Evolutionary conservation across 2,797 vertebrate genomes (phyloP).

Genomic region (Siniperca obscura): DNA sequence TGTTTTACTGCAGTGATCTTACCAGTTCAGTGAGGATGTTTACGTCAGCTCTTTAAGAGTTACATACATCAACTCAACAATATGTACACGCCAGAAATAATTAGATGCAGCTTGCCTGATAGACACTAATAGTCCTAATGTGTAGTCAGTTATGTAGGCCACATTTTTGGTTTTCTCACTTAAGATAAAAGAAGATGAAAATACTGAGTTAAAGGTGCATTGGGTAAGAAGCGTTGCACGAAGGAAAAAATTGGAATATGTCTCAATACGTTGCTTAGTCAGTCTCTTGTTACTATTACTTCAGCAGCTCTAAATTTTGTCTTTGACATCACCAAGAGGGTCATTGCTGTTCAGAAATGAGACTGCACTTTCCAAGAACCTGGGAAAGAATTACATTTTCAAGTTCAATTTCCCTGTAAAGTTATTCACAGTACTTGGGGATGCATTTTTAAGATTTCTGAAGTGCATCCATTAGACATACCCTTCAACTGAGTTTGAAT

Average conservation of each 20-base stretch:
- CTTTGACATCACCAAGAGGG: not conserved
- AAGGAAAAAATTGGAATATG: not conserved
- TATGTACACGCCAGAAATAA: not conserved
- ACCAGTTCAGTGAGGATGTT: not conserved
- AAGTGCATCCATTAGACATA: constrained; percentile 28
- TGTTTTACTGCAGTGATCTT: not conserved
- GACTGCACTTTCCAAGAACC: constrained; percentile 1
- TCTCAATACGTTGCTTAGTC: not conserved
- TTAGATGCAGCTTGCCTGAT: not conserved
- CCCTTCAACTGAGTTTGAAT: constrained; percentile 43
- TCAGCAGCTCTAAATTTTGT: not conserved
- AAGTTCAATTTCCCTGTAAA: constrained; percentile 7
- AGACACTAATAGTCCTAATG: not conserved
- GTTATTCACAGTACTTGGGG: not conserved
- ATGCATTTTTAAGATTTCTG: constrained; percentile 10
- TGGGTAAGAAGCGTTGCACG: not conserved
- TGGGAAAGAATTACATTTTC: constrained; percentile 8
- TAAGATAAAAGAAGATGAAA: not conserved
- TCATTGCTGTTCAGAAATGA: not conserved
- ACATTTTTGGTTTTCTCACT: not conserved
- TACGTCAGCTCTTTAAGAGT: not conserved
- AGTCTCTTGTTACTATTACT: not conserved
- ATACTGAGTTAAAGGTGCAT: not conserved
- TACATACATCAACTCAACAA: not conserved
- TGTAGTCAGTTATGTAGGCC: not conserved